Evolutionary conservation across 2,888 invertebrate species (phyloP).

Genomic region (Dioctria linearis): DNA sequence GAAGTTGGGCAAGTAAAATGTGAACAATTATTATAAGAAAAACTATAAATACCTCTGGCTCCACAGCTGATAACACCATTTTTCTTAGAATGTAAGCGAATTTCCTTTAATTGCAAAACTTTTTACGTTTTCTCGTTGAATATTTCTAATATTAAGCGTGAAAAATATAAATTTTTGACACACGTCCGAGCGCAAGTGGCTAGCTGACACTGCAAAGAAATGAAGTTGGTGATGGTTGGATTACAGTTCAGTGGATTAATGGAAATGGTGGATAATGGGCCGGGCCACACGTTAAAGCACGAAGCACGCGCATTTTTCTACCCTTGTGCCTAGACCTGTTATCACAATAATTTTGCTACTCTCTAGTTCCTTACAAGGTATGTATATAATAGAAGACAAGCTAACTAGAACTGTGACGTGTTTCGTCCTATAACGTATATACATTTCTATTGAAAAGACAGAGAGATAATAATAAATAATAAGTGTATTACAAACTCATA

Average conservation of each 20-base stretch:
- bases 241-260: conserved; percentile 23
- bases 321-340: too few species aligned
- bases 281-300: too few species aligned
- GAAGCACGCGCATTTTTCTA: too few species aligned
- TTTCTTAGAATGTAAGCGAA: neutral
- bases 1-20: conserved; percentile 7
- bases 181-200: neutral
- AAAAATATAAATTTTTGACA: conserved; percentile 23
- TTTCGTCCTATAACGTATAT: too few species aligned
- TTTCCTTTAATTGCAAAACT: neutral
- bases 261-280: too few species aligned
- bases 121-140: neutral
- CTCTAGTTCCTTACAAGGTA: too few species aligned
- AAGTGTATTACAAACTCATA: too few species aligned
- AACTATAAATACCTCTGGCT: conserved; percentile 36
- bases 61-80: conserved; percentile 39
- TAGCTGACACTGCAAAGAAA: conserved; percentile 24
- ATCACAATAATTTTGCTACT: too few species aligned
- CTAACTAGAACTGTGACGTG: too few species aligned
- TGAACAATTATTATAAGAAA: neutral
- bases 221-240: neutral
- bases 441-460: too few species aligned
- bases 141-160: neutral
- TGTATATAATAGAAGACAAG: too few species aligned
- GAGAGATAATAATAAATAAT: too few species aligned